Evolutionary conservation across 1,140 invertebrate genomes (phyloP).

Genomic region (Meloidogyne chitwoodi): DNA sequence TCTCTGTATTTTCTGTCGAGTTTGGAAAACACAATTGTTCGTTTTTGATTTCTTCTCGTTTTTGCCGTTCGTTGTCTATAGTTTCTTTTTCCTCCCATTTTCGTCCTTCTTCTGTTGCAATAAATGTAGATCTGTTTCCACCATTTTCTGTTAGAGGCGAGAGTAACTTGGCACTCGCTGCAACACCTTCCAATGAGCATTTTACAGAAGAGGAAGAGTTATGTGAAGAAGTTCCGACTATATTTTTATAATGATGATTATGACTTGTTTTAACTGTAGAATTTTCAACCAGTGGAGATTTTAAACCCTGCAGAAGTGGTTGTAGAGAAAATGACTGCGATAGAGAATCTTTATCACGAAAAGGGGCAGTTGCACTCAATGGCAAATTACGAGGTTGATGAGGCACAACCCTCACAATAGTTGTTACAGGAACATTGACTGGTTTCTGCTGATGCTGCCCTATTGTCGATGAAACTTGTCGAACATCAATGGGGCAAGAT

Average conservation of each 20-base stretch:
- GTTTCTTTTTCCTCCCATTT: neutral
- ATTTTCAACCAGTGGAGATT: neutral
- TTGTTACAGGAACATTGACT: neutral
- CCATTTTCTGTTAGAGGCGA: neutral
- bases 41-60: neutral
- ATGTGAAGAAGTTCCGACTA: neutral
- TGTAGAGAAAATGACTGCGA: neutral
- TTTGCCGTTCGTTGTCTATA: neutral
- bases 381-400: neutral
- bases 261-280: neutral
- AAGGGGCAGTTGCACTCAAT: neutral
- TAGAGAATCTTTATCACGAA: neutral
- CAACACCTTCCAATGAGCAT: neutral
- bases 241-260: neutral
- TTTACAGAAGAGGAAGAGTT: neutral
- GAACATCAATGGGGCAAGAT: neutral
- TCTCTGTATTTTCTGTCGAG: neutral
- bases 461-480: neutral
- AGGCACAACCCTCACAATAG: neutral
- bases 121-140: neutral
- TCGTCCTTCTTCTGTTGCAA: neutral
- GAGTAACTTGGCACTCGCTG: neutral
- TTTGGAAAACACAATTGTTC: neutral
- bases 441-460: neutral
- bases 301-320: neutral